Percentiles rank a stretch among this genome's conserved stretches.
Evolutionary conservation across 2,113 vertebrate genomes (phyloP).

Genomic region (Dasyornis broadbenti): DNA sequence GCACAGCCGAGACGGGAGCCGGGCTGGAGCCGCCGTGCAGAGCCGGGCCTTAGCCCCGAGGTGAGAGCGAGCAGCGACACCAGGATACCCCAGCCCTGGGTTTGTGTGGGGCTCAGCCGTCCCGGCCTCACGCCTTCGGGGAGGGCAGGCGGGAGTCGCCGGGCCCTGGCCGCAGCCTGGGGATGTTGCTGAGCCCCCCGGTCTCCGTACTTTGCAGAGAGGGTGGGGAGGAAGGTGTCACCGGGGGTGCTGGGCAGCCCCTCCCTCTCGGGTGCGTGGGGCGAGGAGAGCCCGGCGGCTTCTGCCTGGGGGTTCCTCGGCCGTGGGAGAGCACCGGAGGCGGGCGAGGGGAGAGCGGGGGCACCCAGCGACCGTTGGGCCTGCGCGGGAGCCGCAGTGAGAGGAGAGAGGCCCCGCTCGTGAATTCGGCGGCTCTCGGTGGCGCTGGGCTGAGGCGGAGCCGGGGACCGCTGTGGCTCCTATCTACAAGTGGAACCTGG

Average conservation of each 20-base stretch:
- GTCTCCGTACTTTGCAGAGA: neutral
- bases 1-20: neutral
- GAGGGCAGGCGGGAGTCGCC: neutral
- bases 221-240: neutral
- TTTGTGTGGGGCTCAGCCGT: neutral
- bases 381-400: neutral
- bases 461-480: neutral
- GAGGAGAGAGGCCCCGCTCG: neutral
- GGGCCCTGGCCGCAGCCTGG: neutral
- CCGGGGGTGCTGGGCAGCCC: neutral
- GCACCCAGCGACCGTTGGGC: neutral
- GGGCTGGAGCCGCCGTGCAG: neutral
- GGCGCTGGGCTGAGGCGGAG: neutral
- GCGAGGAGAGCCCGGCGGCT: neutral
- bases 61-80: neutral
- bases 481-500: neutral
- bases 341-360: neutral
- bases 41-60: neutral
- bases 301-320: neutral
- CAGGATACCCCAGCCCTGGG: accelerated
- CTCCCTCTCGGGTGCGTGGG: neutral
- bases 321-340: neutral
- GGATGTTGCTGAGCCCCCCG: neutral
- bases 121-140: neutral
- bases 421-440: neutral